Percentiles rank a stretch among this genome's conserved stretches.
phyloP scores from a whole-genome alignment of 2,113 vertebrate genomes.

The Tachycineta bicolor region DNA sequence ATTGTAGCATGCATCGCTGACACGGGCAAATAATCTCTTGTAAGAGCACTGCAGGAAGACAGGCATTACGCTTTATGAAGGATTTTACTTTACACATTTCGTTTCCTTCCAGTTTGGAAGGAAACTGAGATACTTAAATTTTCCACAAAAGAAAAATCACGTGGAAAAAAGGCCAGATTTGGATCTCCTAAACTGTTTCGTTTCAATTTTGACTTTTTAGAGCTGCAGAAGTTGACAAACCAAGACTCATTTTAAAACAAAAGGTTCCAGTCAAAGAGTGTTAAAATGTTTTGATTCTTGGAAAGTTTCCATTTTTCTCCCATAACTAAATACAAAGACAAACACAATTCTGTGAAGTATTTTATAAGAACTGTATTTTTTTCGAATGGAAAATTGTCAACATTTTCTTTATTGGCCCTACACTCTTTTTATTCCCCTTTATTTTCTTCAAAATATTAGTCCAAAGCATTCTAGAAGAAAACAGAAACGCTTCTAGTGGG shows the following conservation, averaged over 20 bases:
- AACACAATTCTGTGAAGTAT: neutral
- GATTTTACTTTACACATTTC: constrained; percentile 48
- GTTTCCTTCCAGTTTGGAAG: constrained; percentile 46
- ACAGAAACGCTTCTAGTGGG: neutral
- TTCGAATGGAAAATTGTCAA: neutral
- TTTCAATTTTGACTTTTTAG: constrained; percentile 20
- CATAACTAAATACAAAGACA: neutral
- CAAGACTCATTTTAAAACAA: constrained; percentile 24
- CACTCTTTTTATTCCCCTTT: neutral
- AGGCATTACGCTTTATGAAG: constrained; percentile 22
- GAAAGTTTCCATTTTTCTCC: neutral
- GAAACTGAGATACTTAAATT: constrained; percentile 30
- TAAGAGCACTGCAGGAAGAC: constrained; percentile 26
- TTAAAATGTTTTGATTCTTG: constrained; percentile 12
- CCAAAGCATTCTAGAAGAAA: neutral
- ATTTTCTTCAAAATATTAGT: neutral
- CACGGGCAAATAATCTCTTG: constrained; percentile 7
- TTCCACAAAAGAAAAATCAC: constrained; percentile 46
- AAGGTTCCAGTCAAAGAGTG: neutral
- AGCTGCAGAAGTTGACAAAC: neutral
- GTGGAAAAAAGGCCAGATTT: neutral
- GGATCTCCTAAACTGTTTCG: neutral
- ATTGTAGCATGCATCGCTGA: neutral
- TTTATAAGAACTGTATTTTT: neutral
- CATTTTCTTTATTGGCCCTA: neutral